Percentiles rank a stretch among this genome's conserved stretches.
These are phyloP conservation scores for Drosophila yakuba DNA, from an alignment of 1,140 invertebrate species.

Conservation along the genomic window DNA sequence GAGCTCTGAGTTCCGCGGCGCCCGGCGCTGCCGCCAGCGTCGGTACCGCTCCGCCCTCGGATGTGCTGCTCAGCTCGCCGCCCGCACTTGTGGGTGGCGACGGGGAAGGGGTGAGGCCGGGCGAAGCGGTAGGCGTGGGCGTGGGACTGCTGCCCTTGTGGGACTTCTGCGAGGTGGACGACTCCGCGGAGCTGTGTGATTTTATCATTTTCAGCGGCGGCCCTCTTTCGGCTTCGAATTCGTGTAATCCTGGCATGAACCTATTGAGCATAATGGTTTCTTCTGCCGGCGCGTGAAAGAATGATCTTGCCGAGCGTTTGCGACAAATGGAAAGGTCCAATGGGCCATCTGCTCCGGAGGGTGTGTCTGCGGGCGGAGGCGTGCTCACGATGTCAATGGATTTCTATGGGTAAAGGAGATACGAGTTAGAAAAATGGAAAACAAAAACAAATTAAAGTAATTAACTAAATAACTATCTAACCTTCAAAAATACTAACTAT, in stretches of 20 bases:
- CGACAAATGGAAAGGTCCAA: conserved; percentile 89
- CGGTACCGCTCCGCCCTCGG: conserved; percentile 32
- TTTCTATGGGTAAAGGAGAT: conserved; percentile 48
- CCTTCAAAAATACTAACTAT: no score
- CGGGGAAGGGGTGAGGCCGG: conserved; percentile 80
- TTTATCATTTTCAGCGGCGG: conserved; percentile 42
- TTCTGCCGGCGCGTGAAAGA: neutral
- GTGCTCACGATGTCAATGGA: conserved; percentile 79
- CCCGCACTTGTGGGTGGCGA: conserved; percentile 82
- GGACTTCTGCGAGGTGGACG: conserved; percentile 54
- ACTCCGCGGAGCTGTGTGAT: conserved; percentile 62
- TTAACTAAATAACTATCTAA: no score
- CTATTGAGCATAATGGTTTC: conserved; percentile 5
- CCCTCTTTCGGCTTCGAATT: conserved; percentile 32
- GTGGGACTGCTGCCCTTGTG: conserved; percentile 68
- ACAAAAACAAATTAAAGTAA: neutral
- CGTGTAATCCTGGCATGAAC: conserved; percentile 25
- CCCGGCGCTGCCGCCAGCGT: conserved; percentile 83
- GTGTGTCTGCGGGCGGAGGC: conserved; percentile 58
- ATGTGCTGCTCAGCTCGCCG: conserved; percentile 73
- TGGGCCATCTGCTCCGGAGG: conserved; percentile 86
- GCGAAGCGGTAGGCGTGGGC: conserved; percentile 61
- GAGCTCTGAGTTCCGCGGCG: conserved; percentile 75
- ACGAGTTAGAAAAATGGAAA: neutral
- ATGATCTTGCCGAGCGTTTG: conserved; percentile 47